These are phyloP conservation scores for Hemiprocne comata DNA, from an alignment of 2,113 vertebrate genomes.

Conservation along the genomic window DNA sequence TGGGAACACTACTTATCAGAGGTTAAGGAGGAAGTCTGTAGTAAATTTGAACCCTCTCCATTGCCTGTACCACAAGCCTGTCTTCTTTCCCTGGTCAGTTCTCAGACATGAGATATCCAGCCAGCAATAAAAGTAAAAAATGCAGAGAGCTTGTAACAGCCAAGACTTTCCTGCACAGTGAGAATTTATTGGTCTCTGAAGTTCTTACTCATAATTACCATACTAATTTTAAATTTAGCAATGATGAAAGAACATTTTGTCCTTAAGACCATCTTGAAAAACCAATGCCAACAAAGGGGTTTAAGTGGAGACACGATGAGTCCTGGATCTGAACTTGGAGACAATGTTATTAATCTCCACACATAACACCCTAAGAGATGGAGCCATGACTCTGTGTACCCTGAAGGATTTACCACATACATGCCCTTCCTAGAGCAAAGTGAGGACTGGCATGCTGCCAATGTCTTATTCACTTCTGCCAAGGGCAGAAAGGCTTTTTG, in stretches of 20 bases:
- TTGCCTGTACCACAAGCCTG: neutral
- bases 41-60: neutral
- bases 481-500: conserved; percentile 38
- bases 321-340: neutral
- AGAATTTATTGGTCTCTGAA: neutral
- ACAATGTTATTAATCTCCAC: neutral
- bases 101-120: neutral
- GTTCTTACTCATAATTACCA: neutral
- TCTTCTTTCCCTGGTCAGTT: neutral
- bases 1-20: neutral
- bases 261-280: neutral
- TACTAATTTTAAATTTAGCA: neutral
- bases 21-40: neutral
- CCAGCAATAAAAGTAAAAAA: neutral
- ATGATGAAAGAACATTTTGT: neutral
- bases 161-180: neutral
- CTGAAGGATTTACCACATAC: neutral
- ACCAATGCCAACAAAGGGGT: neutral
- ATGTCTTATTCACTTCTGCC: neutral
- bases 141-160: neutral
- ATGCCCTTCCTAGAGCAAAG: neutral
- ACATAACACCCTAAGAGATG: neutral
- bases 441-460: neutral
- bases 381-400: neutral
- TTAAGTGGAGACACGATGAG: neutral